Evolutionary conservation across 2,888 invertebrate species (phyloP).

Genomic region (Dolichopus griseipennis): DNA sequence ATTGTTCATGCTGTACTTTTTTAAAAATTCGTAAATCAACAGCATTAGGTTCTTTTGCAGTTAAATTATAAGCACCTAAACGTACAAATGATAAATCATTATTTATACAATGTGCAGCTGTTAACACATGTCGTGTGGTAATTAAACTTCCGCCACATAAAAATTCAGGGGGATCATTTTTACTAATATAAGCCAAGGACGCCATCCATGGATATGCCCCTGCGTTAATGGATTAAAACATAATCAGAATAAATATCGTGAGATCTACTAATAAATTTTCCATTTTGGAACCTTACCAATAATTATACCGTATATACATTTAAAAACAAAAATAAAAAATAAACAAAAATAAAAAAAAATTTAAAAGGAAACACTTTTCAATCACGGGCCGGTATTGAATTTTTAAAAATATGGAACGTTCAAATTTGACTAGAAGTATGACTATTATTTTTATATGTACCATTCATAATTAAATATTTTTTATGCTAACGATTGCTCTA

Average conservation of each 20-base stretch:
- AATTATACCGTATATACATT: no score
- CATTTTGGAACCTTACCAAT: no score
- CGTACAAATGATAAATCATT: slow-evolving; percentile 49
- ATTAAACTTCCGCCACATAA: slow-evolving; percentile 70
- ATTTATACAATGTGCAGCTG: slow-evolving; percentile 52
- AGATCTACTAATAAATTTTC: no score
- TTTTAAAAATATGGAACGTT: no score
- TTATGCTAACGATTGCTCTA: no score
- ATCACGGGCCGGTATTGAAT: no score
- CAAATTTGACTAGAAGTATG: no score
- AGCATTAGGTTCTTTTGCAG: slow-evolving; percentile 53
- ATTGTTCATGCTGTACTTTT: slow-evolving; percentile 58
- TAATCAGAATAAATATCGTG: no score
- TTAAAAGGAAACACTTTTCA: no score
- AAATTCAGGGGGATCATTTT: slow-evolving; percentile 42
- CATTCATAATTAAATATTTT: no score
- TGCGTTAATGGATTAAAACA: slow-evolving; percentile 7
- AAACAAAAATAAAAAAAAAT: not conserved
- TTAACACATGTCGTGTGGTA: slow-evolving; percentile 57
- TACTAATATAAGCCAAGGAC: slow-evolving; percentile 53
- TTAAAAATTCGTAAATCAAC: slow-evolving; percentile 55
- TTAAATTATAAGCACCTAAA: slow-evolving; percentile 68
- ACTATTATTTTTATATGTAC: no score
- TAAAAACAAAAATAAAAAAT: no score
- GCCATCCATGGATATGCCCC: slow-evolving; percentile 81